Base-by-base conservation (phyloP, 1,140 invertebrate genomes). In the Leptinotarsa lineolata region DNA sequence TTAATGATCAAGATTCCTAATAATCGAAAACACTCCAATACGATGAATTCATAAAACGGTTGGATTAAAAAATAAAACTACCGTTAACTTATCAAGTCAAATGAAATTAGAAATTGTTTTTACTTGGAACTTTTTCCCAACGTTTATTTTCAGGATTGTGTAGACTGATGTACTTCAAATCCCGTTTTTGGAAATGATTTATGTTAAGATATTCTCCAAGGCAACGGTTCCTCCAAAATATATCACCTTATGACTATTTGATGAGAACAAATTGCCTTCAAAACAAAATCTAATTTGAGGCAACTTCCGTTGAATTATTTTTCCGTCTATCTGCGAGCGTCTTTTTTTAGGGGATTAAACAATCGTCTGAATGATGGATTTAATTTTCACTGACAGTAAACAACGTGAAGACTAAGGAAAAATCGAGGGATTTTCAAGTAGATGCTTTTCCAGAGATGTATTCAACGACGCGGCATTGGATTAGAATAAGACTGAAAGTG, bases 341-440 rank as follows among this genome's bases (percentile, higher is more conserved):
- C 30, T 45, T 22, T 68, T 44, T 46, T 68, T 5, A n/a, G 45
- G 45, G 66, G 39, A 68, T 68, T 68, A 68, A 45, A 68, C 66
- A 68, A 68, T 68, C 66, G 45, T 48, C 39, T 68, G 18, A 68
- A 44, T 45, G 66, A 68, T 48, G 66, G 45, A 68, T 68, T 68
- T 48, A 68, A 68, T 68, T 68, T 21, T 46, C 30, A 68, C 66
- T 68, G 66, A 46, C 66, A 68, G 66, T 54, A 68, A 68, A 68
- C 66, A 68, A 68, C 39, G 45, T 68, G 45, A 12, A n/a, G 66
- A 15, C 66, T 21, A n/a, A 13, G 13, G 4, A 45, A 39, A 20
- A 54, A 54, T 54, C 0, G 4, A 3, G 48, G n/a, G 4, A 54
- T 5, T 54, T 54, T 18, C 4, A 54, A 54, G 48, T 54, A 54